A percentile compares a stretch with the other conserved stretches of the same genome.
These are phyloP conservation scores for Panthera leo DNA, from an alignment of 2,113 vertebrate genomes.

Conservation along the genomic window DNA sequence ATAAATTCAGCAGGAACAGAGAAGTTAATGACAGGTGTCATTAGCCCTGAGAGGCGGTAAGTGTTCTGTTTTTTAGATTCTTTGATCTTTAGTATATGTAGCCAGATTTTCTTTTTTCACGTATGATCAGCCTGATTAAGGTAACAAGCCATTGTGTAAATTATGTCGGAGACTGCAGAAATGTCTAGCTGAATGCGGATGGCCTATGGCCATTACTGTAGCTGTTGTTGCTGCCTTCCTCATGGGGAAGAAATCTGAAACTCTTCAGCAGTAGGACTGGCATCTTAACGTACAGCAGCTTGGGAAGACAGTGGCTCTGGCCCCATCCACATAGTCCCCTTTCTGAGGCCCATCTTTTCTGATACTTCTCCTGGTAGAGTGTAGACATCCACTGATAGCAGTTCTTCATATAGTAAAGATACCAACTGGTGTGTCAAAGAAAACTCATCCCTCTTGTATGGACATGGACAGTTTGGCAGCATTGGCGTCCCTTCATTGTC, in stretches of 20 bases:
- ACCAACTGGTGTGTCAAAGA: not conserved
- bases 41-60: constrained; percentile 93
- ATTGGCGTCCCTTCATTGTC: not conserved
- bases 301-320: not conserved
- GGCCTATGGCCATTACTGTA: not conserved
- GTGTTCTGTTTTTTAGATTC: constrained; percentile 54
- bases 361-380: not conserved
- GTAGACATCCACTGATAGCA: not conserved
- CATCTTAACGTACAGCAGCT: not conserved
- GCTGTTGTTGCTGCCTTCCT: not conserved
- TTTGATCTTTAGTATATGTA: not conserved
- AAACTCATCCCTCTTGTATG: not conserved
- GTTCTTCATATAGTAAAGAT: not conserved
- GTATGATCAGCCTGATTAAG: not conserved
- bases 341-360: not conserved
- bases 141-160: not conserved
- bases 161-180: not conserved
- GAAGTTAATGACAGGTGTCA: constrained; percentile 82
- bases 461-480: not conserved
- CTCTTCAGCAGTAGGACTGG: not conserved
- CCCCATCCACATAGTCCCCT: not conserved
- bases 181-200: not conserved
- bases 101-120: constrained; percentile 47
- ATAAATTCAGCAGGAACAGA: constrained; percentile 70
- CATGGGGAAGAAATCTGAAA: not conserved